Evolutionary conservation across 2,888 invertebrate genomes (phyloP), one percentile per base, ranked within the genome.

Genomic region (Mythimna impura): DNA sequence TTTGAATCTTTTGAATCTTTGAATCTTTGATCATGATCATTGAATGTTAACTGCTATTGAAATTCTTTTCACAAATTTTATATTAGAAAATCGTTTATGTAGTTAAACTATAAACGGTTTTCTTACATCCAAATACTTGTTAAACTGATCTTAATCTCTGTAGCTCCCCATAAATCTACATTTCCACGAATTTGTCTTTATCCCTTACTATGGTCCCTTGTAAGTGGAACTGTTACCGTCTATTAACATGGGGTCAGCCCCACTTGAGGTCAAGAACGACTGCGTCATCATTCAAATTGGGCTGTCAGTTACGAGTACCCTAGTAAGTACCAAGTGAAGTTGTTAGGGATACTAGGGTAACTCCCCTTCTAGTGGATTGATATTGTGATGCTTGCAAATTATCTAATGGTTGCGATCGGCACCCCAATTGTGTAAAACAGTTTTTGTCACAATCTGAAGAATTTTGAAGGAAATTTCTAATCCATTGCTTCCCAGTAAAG

Each of bases 201-300:
- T 72, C 55, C 62, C 50, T 62, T 62, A 0, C 22, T 7, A 20
- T 14, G 30, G 7, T 55, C 58, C 73, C 57, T 65, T 80, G 74
- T 77, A 71, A 80, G 54, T 60, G 72, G 60, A 71, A 74, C 64
- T 60, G 65, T 73, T 67, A 75, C 66, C 36, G 54, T 62, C 67
- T 40, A 30, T 43, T 71, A 75, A 78, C 75, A 76, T 58, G 66
- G 60, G 71, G 74, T 80, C 77, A 75, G 43, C 22, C 58, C 82
- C 73, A 65, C 58, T 80, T 52, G 50, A 50, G 72, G 57, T 75
- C 80, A 76, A 71, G 63, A 73, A 65, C 69, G 9, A 60, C 60
- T 50, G 67, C 47, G 65, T 54, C 68, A 50, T 71, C 77, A 80
- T 83, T 75, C 73, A 80, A 73, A 75, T 77, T 72, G 75, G 77